phyloP scores from a whole-genome alignment of 2,113 vertebrate species.

The Hirundichthys speculiger region DNA sequence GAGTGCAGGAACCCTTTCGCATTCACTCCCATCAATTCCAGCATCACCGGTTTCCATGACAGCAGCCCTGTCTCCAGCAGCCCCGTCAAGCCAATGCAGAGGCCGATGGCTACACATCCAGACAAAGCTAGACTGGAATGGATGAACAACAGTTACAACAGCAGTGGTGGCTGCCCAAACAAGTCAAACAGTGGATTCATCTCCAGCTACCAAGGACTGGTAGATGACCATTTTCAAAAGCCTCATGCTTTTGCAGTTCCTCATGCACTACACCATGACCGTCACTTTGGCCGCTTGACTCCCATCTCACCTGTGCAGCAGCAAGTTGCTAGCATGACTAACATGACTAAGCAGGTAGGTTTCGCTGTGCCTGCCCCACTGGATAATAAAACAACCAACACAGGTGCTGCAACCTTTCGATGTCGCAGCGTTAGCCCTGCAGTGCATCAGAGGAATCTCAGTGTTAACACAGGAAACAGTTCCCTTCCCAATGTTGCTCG shows the following conservation, averaged over 20 bases:
- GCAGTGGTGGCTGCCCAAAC: slow-evolving; percentile 68
- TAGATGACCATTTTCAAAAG: slow-evolving; percentile 97
- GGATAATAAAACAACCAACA: slow-evolving; percentile 86
- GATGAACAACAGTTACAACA: slow-evolving; percentile 94
- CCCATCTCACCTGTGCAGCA: slow-evolving; percentile 95
- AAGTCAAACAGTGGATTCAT: slow-evolving; percentile 87
- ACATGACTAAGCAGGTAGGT: slow-evolving; percentile 88
- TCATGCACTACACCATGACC: slow-evolving; percentile 88
- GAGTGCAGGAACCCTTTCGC: slow-evolving; percentile 98
- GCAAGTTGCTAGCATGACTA: slow-evolving; percentile 83
- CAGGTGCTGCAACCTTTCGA: slow-evolving; percentile 83
- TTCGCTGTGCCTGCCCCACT: slow-evolving; percentile 97
- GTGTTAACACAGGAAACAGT: slow-evolving; percentile 80
- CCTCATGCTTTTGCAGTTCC: slow-evolving; percentile 96
- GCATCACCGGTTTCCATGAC: slow-evolving; percentile 90
- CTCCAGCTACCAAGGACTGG: slow-evolving; percentile 92
- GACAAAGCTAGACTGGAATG: slow-evolving; percentile 97
- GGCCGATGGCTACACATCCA: slow-evolving; percentile 96
- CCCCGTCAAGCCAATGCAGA: slow-evolving; percentile 97
- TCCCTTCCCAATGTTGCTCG: slow-evolving; percentile 82
- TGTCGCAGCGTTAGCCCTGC: slow-evolving; percentile 98
- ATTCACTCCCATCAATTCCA: slow-evolving; percentile 97
- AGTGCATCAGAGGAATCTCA: slow-evolving; percentile 92
- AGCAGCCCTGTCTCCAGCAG: slow-evolving; percentile 93
- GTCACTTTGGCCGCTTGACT: slow-evolving; percentile 91